Conservation (phyloP, 2,113 vertebrate species). For the Tragelaphus buxtoni region DNA sequence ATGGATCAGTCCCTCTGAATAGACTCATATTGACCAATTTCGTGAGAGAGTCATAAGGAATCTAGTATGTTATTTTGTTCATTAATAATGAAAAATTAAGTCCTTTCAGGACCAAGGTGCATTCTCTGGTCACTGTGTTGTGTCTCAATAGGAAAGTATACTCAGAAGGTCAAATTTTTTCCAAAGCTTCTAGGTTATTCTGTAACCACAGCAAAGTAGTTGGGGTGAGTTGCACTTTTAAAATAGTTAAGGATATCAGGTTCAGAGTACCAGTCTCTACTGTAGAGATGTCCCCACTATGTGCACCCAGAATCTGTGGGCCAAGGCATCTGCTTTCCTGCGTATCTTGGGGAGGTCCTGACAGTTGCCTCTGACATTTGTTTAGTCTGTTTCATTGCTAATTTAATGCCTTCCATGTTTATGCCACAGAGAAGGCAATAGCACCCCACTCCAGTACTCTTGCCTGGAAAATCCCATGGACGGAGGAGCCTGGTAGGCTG, state of each 20-base stretch:
- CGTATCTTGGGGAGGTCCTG: background rate
- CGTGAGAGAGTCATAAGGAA: background rate
- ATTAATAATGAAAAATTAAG: background rate
- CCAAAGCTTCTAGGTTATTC: background rate
- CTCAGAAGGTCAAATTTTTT: background rate
- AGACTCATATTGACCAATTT: background rate
- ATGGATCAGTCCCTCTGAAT: background rate
- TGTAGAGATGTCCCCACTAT: background rate
- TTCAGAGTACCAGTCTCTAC: background rate
- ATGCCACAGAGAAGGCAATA: too few species aligned
- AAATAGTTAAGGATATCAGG: background rate
- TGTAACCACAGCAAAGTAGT: background rate
- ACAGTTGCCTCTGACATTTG: background rate
- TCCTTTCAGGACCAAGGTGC: background rate
- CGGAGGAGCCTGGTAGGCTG: too few species aligned
- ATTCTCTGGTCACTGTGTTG: background rate
- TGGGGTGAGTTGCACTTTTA: background rate
- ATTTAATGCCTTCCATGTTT: background rate
- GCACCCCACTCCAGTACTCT: too few species aligned
- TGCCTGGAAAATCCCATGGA: too few species aligned
- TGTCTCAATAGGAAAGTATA: background rate
- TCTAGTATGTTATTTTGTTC: background rate
- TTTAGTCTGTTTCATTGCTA: background rate
- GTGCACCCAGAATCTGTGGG: background rate
- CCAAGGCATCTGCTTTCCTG: background rate